Evolutionary conservation across 2,888 invertebrate genomes (phyloP).

Genomic region (Euproctis similis): DNA sequence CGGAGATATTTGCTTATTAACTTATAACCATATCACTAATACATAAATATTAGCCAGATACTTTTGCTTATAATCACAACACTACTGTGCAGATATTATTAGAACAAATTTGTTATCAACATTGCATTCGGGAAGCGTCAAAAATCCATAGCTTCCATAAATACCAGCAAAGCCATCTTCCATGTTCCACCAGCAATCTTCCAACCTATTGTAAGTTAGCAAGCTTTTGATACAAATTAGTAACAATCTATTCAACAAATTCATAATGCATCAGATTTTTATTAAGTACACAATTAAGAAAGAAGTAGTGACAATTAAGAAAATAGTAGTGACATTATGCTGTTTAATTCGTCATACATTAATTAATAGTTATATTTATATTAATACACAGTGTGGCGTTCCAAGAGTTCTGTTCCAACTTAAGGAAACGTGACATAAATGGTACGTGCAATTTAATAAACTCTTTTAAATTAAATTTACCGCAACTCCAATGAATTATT

Average conservation of each 20-base stretch:
- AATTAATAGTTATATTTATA: conserved; percentile 14
- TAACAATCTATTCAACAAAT: conserved; percentile 26
- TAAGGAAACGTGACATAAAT: no score
- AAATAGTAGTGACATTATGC: conserved; percentile 20
- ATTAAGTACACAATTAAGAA: conserved; percentile 23
- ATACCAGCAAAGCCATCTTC: conserved; percentile 23
- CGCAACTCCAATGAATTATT: no score
- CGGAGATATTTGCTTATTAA: no score
- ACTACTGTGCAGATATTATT: conserved; percentile 24
- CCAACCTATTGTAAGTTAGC: conserved; percentile 31
- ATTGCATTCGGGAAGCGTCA: conserved; percentile 17
- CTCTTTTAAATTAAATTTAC: no score
- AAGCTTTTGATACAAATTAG: conserved; percentile 42
- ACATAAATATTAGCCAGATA: no score
- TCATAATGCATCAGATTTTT: conserved; percentile 30
- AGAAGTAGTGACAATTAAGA: conserved; percentile 19
- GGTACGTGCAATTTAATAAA: no score
- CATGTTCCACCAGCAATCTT: conserved; percentile 19
- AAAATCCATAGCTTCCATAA: conserved; percentile 17
- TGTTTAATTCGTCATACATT: conserved; percentile 16
- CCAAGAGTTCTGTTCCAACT: conserved; percentile 11
- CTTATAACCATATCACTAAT: no score
- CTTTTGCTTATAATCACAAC: no score
- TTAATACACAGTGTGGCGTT: conserved; percentile 13
- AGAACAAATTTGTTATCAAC: conserved; percentile 18